Conservation (phyloP, 1,140 invertebrate species). For the Pissodes strobi region DNA sequence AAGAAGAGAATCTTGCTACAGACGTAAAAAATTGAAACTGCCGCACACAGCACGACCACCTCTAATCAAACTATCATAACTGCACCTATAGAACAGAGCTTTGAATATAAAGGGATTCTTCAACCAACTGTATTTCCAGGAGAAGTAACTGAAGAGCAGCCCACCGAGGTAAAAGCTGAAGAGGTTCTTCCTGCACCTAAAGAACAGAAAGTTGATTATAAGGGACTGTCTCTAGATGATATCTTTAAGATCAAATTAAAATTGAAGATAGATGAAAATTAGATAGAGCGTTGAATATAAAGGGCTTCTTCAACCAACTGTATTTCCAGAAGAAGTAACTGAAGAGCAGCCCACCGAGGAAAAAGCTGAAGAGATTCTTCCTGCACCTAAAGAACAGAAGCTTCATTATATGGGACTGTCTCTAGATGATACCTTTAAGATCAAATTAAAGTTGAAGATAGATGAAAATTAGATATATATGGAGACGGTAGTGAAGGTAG, state of each 20-base stretch:
- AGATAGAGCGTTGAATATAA: no score
- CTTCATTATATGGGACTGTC: slow-evolving; percentile 55
- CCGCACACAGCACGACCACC: no score
- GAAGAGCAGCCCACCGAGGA: neutral
- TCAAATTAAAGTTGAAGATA: no score
- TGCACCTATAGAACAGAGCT: no score
- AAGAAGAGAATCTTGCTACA: neutral
- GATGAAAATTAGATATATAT: no score
- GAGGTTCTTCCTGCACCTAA: neutral
- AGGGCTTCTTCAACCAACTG: slow-evolving; percentile 57
- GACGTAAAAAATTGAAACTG: no score
- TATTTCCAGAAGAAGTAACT: slow-evolving; percentile 39
- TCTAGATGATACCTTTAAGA: slow-evolving; percentile 60
- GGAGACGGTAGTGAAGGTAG: no score
- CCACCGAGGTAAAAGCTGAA: neutral
- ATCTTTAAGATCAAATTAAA: no score
- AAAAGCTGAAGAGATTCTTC: neutral
- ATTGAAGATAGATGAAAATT: no score
- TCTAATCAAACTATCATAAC: no score
- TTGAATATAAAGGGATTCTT: no score
- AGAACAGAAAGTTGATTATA: slow-evolving; percentile 46
- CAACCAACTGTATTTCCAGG: no score
- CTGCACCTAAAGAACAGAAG: neutral
- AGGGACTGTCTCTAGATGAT: slow-evolving; percentile 58
- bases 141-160: neutral